Evolutionary conservation across 1,140 invertebrate genomes (phyloP).

Genomic region (Nymphalis io): DNA sequence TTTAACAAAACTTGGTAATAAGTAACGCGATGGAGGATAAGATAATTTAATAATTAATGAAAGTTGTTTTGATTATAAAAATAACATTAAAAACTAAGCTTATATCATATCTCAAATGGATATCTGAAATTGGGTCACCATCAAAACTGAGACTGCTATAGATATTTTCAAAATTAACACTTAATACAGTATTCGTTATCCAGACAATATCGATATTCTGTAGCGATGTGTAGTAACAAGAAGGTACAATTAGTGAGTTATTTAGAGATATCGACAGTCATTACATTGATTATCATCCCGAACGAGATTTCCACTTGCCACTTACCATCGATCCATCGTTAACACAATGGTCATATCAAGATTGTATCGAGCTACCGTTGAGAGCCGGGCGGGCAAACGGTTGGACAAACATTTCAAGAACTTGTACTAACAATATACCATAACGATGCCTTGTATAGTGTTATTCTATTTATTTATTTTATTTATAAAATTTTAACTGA

Average conservation of each 20-base stretch:
- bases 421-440: not conserved
- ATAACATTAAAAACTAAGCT: too few relatives aligned
- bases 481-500: too few relatives aligned
- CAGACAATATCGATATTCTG: not conserved
- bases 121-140: too few relatives aligned
- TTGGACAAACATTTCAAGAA: slow-evolving; percentile 7
- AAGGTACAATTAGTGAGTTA: slow-evolving; percentile 46
- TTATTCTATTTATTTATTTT: too few relatives aligned
- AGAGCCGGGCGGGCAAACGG: slow-evolving; percentile 15
- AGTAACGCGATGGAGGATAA: not conserved
- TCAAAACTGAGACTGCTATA: not conserved
- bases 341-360: slow-evolving; percentile 46
- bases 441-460: not conserved
- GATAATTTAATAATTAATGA: too few relatives aligned
- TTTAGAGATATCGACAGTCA: slow-evolving; percentile 44
- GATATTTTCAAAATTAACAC: not conserved
- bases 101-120: too few relatives aligned
- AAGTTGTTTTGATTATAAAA: too few relatives aligned
- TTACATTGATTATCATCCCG: slow-evolving; percentile 53
- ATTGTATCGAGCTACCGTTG: slow-evolving; percentile 45
- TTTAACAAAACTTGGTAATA: not conserved
- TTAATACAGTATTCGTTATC: too few relatives aligned
- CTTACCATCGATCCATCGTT: slow-evolving; percentile 44
- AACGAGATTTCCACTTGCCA: slow-evolving; percentile 45
- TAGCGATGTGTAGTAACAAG: not conserved